Conservation (phyloP, 2,113 vertebrate genomes). For the Romanogobio albipinnatus region DNA sequence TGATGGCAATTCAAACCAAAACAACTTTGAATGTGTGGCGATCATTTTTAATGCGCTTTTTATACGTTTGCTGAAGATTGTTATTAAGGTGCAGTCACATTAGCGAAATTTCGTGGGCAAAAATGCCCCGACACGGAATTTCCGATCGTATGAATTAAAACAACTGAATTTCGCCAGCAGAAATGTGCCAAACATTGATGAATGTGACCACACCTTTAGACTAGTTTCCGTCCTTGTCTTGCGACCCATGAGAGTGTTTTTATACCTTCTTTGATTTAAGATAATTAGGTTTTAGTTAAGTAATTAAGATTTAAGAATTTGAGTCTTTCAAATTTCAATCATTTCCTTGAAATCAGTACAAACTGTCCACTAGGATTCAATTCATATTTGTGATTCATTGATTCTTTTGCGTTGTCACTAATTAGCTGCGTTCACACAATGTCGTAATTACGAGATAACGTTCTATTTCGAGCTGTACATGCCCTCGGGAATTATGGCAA, state of each 20-base stretch:
- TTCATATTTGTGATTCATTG: background rate
- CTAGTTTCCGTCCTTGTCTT: background rate
- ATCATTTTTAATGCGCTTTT: background rate
- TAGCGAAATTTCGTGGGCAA: no score
- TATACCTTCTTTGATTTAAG: no score
- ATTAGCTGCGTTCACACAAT: background rate
- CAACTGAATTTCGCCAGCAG: no score
- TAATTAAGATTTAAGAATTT: background rate
- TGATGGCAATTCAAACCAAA: background rate
- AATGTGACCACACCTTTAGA: background rate
- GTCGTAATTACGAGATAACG: no score
- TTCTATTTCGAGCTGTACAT: no score
- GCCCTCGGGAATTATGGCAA: no score
- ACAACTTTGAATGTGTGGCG: background rate
- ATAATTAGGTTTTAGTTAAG: background rate
- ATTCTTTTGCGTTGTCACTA: background rate
- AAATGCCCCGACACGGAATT: no score
- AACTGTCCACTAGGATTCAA: background rate
- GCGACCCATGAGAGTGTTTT: background rate
- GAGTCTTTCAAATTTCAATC: background rate
- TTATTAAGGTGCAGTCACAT: no score
- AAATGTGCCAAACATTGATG: no score
- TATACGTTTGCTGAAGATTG: background rate
- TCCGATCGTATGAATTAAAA: no score
- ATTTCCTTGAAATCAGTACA: background rate